Base-by-base conservation (phyloP, 2,888 invertebrate genomes). In the Chelonus formosanus region DNA sequence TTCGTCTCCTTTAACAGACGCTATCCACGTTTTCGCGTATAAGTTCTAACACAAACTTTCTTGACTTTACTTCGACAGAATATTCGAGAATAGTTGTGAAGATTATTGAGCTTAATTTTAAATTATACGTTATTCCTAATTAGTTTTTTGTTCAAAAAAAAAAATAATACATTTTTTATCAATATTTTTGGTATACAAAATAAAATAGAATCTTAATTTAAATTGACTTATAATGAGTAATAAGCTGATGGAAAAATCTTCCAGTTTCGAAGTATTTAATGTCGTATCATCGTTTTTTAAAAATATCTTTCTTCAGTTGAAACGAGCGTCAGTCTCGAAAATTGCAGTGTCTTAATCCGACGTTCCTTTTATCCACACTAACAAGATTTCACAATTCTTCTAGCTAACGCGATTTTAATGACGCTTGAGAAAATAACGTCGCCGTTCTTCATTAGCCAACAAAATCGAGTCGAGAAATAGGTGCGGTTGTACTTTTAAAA, bases 371-470 rank as follows among this genome's bases (percentile, higher is more conserved):
- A 63, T 63, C 63, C 53, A 3, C 58, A 59, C 48, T 69, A 72
- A 72, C 65, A 53, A 67, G 66, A 70, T 71, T 71, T 69, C 65
- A 65, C 67, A 61, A 69, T 68, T 71, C 70, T 70, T 69, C 60
- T 63, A 50, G 50, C 65, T 72, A 70, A 72, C 69, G 63, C 54
- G 65, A 72, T 71, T 72, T 72, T 72, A 69, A 72, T 69, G 67
- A 63, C 63, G 67, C 66, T 60, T 60, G 52, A 63, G 67, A 69
- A 70, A 71, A 70, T 71, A 69, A 70, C 60, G 65, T 66, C 69
- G 62, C 66, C 64, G 56, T 61, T 69, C 65, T 67, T 67, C 67
- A 58, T 72, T 71, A 67, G 62, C 34, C 54, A 65, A 67, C 54
- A 7, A 48, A 54, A 63, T 67, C 64, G 44, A 35, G 50, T 31